Evolutionary conservation across 2,797 vertebrate species (phyloP).

Genomic region (Phalanger gymnotis): DNA sequence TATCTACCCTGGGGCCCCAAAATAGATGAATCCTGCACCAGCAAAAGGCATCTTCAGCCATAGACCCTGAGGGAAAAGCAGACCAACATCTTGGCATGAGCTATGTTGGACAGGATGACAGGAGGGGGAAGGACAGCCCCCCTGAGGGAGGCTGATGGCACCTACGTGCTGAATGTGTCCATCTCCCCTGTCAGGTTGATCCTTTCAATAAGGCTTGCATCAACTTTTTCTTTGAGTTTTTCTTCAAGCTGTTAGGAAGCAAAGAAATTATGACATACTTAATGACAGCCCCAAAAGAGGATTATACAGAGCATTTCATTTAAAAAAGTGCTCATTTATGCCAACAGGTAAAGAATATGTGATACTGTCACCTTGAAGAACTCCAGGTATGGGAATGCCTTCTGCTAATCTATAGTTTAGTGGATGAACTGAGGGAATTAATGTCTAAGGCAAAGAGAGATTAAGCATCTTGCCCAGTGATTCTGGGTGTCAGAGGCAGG

Average conservation of each 20-base stretch:
- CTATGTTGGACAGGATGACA: background rate
- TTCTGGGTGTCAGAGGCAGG: background rate
- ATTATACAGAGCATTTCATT: background rate
- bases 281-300: slow-evolving; percentile 7
- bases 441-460: background rate
- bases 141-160: slow-evolving; percentile 37
- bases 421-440: background rate
- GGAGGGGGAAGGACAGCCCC: background rate
- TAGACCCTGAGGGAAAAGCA: background rate
- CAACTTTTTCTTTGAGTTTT: slow-evolving; percentile 99
- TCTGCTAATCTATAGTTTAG: background rate
- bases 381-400: background rate
- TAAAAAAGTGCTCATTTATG: background rate
- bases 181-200: slow-evolving; percentile 98
- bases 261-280: slow-evolving; percentile 49
- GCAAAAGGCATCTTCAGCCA: slow-evolving; percentile 42
- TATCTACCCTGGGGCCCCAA: slow-evolving; percentile 51
- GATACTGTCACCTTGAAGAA: background rate
- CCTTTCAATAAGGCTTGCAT: slow-evolving; percentile 91
- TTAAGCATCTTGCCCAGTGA: background rate
- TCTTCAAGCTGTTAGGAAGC: slow-evolving; percentile 92
- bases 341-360: background rate
- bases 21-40: slow-evolving; percentile 24
- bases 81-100: background rate
- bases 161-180: slow-evolving; percentile 99